Evolutionary conservation across 2,888 invertebrate species (phyloP), one percentile per base, ranked within the genome.

Genomic region (Punctoribates punctum): DNA sequence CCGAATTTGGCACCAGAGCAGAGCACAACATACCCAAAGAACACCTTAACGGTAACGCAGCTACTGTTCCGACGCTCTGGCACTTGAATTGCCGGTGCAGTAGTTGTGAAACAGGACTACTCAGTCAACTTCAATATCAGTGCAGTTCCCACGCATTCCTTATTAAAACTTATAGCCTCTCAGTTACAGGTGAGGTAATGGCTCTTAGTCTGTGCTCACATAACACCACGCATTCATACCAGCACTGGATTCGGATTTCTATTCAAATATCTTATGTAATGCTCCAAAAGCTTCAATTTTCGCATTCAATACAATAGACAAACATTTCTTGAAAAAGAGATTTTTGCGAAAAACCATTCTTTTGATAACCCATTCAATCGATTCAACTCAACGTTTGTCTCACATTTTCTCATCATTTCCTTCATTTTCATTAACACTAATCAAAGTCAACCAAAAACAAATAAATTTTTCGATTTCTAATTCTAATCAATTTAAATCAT

Each of bases 121-220:
- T 23, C 57, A 23, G 57, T 57, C 23, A 20, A 25, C 42, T 42
- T 42, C 42, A 42, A 42, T 42, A 42, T 42, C 42, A 42, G 25
- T 62, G 62, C 62, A 62, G 62, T 62, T 62, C 62, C 62, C 62
- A 62, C 62, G 62, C 62, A 62, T 62, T 62, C 34, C 62, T 62
- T 62, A 62, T 62, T 62, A 62, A 29, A 62, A 62, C 62, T 62
- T 62, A 62, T 62, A 62, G 62, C 62, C 62, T 62, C 62, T 62
- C 62, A 62, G 62, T 62, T 62, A 62, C 62, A 62, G 62, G 62
- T 62, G 62, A 62, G 62, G 62, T 62, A 62, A 62, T 62, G 62
- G 62, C 13, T 29, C 62, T 62, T 17, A 13, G 29, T 27, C 62
- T 62, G 29, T 25, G 29, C 62, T 62, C 62, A 27, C 17, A 13